These are phyloP conservation scores for Cheiracanthium punctorium DNA, from an alignment of 2,888 invertebrate genomes.

Conservation along the genomic window DNA sequence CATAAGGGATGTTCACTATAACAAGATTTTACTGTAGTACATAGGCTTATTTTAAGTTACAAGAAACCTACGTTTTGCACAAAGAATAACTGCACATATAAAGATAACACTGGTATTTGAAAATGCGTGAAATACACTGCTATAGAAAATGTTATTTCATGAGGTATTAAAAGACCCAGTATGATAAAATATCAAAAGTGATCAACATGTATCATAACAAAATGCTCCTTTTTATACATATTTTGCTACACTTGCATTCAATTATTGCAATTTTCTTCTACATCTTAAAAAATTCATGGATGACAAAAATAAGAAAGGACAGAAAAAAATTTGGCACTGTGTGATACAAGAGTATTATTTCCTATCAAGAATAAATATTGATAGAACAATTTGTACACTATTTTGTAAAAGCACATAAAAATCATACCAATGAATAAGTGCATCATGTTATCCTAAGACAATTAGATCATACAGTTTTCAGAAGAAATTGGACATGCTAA, in stretches of 20 bases:
- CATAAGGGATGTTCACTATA: no score
- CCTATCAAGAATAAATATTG: constrained; percentile 29
- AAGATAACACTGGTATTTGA: no score
- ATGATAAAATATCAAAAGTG: constrained; percentile 7
- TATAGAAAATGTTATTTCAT: no score
- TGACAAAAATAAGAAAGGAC: constrained; percentile 15
- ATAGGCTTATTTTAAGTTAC: no score
- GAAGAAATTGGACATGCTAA: constrained; percentile 5
- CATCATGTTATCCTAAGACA: background rate
- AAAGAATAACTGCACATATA: no score
- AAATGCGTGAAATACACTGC: no score
- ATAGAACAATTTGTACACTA: constrained; percentile 12
- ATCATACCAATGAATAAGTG: background rate
- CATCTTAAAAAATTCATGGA: background rate
- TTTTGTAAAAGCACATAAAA: constrained; percentile 9
- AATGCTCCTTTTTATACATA: constrained; percentile 28
- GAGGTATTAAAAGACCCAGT: no score
- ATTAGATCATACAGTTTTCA: constrained; percentile 17
- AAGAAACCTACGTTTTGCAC: no score
- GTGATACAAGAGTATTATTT: constrained; percentile 17
- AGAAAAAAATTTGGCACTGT: constrained; percentile 56
- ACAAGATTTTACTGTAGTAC: no score
- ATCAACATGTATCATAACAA: constrained; percentile 39
- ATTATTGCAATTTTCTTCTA: constrained; percentile 4
- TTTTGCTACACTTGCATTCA: constrained; percentile 33